Percentiles rank a stretch among this genome's conserved stretches.
Conservation (phyloP, 2,888 invertebrate genomes). For the Lacanobia wlatinum region DNA sequence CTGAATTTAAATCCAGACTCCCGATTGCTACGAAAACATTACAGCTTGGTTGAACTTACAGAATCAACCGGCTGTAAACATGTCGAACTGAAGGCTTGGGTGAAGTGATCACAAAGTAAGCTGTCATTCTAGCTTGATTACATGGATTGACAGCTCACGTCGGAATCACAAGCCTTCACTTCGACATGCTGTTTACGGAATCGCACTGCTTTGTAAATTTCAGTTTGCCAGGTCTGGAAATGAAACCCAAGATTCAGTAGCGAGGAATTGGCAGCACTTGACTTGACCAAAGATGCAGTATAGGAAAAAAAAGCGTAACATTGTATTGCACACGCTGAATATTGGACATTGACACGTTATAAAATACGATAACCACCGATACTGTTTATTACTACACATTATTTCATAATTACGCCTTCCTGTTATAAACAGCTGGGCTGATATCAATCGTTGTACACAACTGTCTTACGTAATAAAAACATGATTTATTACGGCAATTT, state of each 20-base stretch:
- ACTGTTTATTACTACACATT: constrained; percentile 47
- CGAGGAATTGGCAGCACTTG: neutral
- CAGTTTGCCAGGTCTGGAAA: neutral
- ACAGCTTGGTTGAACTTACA: too few relatives aligned
- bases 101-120: too few relatives aligned
- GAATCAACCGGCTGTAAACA: too few relatives aligned
- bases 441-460: constrained; percentile 53
- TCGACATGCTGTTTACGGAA: too few relatives aligned
- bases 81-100: too few relatives aligned
- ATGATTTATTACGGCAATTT: constrained; percentile 26
- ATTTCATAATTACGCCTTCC: constrained; percentile 59
- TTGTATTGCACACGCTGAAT: neutral
- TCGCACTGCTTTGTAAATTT: too few relatives aligned
- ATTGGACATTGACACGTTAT: constrained; percentile 45
- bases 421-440: constrained; percentile 55
- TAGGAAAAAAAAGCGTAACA: neutral
- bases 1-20: too few relatives aligned
- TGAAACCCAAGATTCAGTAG: neutral
- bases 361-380: constrained; percentile 48
- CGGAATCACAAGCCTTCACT: too few relatives aligned
- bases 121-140: too few relatives aligned
- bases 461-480: constrained; percentile 51
- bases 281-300: neutral
- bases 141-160: too few relatives aligned
- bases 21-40: too few relatives aligned